A percentile compares a stretch with the other conserved stretches of the same genome.
These are phyloP conservation scores for Cyanoderma ruficeps DNA, from an alignment of 2,113 vertebrate species.

Conservation along the genomic window DNA sequence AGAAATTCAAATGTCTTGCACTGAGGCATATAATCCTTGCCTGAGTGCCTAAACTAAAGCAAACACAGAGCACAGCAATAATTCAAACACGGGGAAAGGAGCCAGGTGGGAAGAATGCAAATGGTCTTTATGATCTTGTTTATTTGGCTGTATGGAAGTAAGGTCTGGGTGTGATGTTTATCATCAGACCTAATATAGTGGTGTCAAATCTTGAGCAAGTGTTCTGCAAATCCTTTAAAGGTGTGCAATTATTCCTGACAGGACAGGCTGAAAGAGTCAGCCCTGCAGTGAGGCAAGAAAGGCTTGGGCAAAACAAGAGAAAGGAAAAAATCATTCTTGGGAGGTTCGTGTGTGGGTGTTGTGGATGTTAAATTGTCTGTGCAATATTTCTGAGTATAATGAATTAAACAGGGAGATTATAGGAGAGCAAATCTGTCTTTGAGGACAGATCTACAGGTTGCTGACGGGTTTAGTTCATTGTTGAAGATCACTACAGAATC, in stretches of 20 bases:
- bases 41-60: background rate
- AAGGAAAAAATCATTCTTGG: background rate
- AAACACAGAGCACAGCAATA: background rate
- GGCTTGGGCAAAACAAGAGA: background rate
- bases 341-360: background rate
- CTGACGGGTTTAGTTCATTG: background rate
- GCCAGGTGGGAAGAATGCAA: background rate
- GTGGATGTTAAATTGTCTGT: background rate
- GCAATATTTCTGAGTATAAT: background rate
- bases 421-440: background rate
- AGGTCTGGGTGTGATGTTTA: background rate
- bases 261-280: background rate
- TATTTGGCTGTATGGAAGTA: background rate
- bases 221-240: background rate
- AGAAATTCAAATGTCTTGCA: background rate
- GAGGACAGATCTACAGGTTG: background rate
- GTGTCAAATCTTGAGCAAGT: background rate
- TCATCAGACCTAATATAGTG: background rate
- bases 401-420: background rate
- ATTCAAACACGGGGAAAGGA: background rate
- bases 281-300: background rate
- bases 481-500: background rate
- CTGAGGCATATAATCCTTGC: background rate
- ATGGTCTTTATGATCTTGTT: background rate
- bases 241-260: background rate